Percentiles rank a stretch among this genome's conserved stretches.
Evolutionary conservation across 1,140 invertebrate species (phyloP).

Genomic region (Chelonus insularis): DNA sequence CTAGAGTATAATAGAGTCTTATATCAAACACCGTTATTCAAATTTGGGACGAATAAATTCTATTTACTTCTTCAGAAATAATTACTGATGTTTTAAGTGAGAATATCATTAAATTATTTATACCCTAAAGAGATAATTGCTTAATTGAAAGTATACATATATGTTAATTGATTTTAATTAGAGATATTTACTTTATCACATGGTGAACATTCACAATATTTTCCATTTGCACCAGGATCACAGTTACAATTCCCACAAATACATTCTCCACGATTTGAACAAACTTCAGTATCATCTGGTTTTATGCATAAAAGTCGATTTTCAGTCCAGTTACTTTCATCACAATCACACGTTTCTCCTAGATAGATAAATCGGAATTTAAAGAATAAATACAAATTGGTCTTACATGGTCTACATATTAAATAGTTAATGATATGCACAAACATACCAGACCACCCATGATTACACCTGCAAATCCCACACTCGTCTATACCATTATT

Average conservation of each 20-base stretch:
- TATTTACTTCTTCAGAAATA: too few species aligned
- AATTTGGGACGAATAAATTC: too few species aligned
- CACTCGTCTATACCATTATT: slow-evolving; percentile 39
- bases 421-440: not conserved
- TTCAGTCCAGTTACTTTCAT: slow-evolving; percentile 30
- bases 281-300: slow-evolving; percentile 23
- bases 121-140: not conserved
- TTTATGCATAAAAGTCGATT: slow-evolving; percentile 36
- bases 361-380: too few species aligned
- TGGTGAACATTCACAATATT: slow-evolving; percentile 41
- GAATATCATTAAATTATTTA: too few species aligned
- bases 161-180: not conserved
- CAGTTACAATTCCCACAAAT: slow-evolving; percentile 39
- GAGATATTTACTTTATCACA: slow-evolving; percentile 40
- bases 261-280: slow-evolving; percentile 41
- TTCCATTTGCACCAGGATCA: slow-evolving; percentile 38
- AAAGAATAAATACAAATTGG: slow-evolving; percentile 7
- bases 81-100: too few species aligned
- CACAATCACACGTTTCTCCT: slow-evolving; percentile 42
- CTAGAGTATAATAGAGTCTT: too few species aligned
- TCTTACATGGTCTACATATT: slow-evolving; percentile 4
- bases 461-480: slow-evolving; percentile 41
- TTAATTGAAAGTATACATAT: not conserved
- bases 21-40: too few species aligned
- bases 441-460: slow-evolving; percentile 39